A percentile compares a stretch with the other conserved stretches of the same genome.
These are phyloP conservation scores for Brachyptera putata DNA, from an alignment of 2,888 invertebrate genomes.

Conservation along the genomic window DNA sequence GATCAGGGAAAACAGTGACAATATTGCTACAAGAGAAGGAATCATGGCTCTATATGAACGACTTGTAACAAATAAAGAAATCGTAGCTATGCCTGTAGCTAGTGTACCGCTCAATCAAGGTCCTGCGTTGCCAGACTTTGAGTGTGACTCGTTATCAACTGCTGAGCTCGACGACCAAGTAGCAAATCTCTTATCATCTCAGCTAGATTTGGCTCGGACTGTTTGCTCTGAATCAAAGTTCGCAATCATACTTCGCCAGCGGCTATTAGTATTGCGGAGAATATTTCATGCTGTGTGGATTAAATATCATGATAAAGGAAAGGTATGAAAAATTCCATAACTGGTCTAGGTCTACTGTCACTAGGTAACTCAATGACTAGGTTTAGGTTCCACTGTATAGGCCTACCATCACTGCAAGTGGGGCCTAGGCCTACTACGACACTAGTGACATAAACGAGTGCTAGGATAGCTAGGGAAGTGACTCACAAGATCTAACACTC, in stretches of 20 bases:
- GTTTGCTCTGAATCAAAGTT: slow-evolving; percentile 56
- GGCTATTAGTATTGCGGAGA: slow-evolving; percentile 53
- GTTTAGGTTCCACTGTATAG: neutral
- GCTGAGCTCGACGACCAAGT: slow-evolving; percentile 53
- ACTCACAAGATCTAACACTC: too few species aligned
- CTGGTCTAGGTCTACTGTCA: neutral
- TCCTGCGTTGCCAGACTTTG: slow-evolving; percentile 50
- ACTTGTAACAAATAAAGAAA: slow-evolving; percentile 52
- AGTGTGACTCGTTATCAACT: slow-evolving; percentile 47
- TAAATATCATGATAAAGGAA: slow-evolving; percentile 52
- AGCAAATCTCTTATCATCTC: slow-evolving; percentile 49
- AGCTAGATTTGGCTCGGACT: slow-evolving; percentile 52
- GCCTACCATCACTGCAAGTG: too few species aligned
- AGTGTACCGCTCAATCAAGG: slow-evolving; percentile 16
- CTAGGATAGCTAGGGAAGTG: too few species aligned
- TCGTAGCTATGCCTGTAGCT: slow-evolving; percentile 39
- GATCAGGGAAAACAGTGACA: slow-evolving; percentile 55
- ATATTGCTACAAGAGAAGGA: slow-evolving; percentile 50
- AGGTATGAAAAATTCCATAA: slow-evolving; percentile 34
- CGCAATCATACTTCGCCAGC: slow-evolving; percentile 51
- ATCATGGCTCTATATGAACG: slow-evolving; percentile 52
- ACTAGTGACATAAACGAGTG: too few species aligned
- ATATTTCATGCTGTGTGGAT: slow-evolving; percentile 54
- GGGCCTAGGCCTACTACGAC: too few species aligned
- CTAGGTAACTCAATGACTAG: neutral